A percentile compares a stretch with the other conserved stretches of the same genome.
phyloP scores from a whole-genome alignment of 2,888 invertebrate species.

The Amblyjoppa proteus region DNA sequence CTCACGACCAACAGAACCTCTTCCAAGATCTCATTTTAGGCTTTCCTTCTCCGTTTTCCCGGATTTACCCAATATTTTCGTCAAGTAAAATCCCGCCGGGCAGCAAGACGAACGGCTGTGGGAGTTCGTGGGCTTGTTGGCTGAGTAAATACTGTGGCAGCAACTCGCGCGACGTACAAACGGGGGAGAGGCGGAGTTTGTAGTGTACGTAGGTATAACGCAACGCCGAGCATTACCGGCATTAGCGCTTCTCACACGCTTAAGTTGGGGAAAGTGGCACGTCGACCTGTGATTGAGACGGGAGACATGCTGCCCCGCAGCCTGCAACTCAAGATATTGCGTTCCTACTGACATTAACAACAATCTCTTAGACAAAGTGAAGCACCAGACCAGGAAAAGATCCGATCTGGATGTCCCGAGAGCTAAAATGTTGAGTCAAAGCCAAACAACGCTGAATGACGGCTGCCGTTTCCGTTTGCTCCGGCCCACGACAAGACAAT shows the following conservation, averaged over 20 bases:
- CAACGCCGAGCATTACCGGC: conserved; percentile 52
- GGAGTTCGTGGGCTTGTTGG: conserved; percentile 68
- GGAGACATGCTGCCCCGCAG: conserved; percentile 36
- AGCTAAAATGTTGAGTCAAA: conserved; percentile 14
- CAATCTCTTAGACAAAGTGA: conserved; percentile 10
- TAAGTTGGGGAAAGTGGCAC: conserved; percentile 62
- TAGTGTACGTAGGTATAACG: conserved; percentile 40
- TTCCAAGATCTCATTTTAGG: conserved; percentile 49
- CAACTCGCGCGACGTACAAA: neutral
- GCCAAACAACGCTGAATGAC: conserved; percentile 35
- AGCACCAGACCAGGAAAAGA: neutral
- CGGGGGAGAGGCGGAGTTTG: conserved; percentile 2
- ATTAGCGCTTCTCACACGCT: conserved; percentile 51
- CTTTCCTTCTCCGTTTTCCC: conserved; percentile 50
- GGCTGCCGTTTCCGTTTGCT: neutral
- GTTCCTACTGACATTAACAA: conserved; percentile 19
- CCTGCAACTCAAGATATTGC: conserved; percentile 22
- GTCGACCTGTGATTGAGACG: conserved; percentile 51
- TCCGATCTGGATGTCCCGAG: conserved; percentile 18
- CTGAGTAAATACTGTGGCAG: conserved; percentile 68
- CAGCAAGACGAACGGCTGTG: conserved; percentile 43
- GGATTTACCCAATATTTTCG: conserved; percentile 62
- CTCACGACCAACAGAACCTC: conserved; percentile 41
- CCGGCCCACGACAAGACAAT: neutral
- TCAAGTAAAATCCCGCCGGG: conserved; percentile 31